Conservation (phyloP, 2,113 vertebrate species). For the Urocynchramus pylzowi region DNA sequence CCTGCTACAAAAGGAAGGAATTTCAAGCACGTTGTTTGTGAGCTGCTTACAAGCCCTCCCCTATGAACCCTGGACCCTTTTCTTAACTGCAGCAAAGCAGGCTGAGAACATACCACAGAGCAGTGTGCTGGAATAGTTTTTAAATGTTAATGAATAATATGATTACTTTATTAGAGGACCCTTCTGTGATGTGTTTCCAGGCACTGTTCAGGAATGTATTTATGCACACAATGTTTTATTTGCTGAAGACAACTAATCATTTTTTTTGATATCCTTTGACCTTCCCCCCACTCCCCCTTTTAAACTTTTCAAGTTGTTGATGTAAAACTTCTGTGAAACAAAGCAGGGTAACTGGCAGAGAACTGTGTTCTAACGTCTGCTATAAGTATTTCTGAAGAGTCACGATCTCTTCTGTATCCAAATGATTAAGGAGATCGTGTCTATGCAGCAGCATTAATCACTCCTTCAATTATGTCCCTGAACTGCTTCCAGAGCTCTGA, state of each 20-base stretch:
- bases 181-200: slow-evolving; percentile 55
- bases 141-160: slow-evolving; percentile 63
- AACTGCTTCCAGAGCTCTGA: not conserved
- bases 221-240: slow-evolving; percentile 21
- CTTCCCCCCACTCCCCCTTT: not conserved
- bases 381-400: not conserved
- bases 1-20: slow-evolving; percentile 64
- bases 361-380: not conserved
- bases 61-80: slow-evolving; percentile 52
- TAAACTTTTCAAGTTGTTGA: not conserved
- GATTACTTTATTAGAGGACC: slow-evolving; percentile 42
- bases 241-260: not conserved
- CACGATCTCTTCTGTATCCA: not conserved
- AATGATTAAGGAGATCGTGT: not conserved
- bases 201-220: slow-evolving; percentile 42
- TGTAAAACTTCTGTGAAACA: not conserved
- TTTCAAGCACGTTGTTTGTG: slow-evolving; percentile 59
- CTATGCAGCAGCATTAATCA: not conserved
- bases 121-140: not conserved
- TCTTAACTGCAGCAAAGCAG: slow-evolving; percentile 19
- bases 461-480: not conserved
- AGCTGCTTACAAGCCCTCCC: slow-evolving; percentile 63
- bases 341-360: not conserved
- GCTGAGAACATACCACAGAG: slow-evolving; percentile 1
- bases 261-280: slow-evolving; percentile 32